phyloP scores from a whole-genome alignment of 2,113 vertebrate species.

The Rousettus leschenaultii region DNA sequence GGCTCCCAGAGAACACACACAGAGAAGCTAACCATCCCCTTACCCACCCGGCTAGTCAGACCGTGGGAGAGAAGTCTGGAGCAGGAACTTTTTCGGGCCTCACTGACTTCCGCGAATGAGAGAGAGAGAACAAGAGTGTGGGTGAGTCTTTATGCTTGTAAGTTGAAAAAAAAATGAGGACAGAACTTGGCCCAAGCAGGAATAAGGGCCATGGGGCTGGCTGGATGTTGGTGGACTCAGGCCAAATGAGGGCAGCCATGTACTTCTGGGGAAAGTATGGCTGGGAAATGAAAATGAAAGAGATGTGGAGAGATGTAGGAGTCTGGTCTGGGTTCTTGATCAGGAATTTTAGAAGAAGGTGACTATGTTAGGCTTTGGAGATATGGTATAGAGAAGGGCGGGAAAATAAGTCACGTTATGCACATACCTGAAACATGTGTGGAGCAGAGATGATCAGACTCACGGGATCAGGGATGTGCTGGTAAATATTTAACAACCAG shows the following conservation, averaged over 20 bases:
- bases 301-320: not conserved
- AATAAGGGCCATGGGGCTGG: not conserved
- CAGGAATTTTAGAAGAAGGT: not conserved
- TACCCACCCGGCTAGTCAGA: not conserved
- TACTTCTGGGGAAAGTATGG: not conserved
- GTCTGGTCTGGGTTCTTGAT: not conserved
- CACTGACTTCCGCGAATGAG: not conserved
- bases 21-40: not conserved
- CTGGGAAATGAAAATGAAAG: not conserved
- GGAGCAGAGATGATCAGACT: not conserved
- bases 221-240: not conserved
- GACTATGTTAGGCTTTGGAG: not conserved
- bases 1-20: constrained; percentile 13
- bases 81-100: not conserved
- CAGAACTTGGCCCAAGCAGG: not conserved
- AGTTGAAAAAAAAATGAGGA: not conserved
- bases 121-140: not conserved
- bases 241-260: not conserved
- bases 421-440: not conserved
- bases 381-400: not conserved
- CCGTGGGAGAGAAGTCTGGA: constrained; percentile 1
- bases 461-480: not conserved
- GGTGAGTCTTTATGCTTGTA: constrained; percentile 8
- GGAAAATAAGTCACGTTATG: not conserved
- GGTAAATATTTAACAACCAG: not conserved